Evolutionary conservation across 2,113 vertebrate species (phyloP).

Genomic region (Eupsittula cactorum): DNA sequence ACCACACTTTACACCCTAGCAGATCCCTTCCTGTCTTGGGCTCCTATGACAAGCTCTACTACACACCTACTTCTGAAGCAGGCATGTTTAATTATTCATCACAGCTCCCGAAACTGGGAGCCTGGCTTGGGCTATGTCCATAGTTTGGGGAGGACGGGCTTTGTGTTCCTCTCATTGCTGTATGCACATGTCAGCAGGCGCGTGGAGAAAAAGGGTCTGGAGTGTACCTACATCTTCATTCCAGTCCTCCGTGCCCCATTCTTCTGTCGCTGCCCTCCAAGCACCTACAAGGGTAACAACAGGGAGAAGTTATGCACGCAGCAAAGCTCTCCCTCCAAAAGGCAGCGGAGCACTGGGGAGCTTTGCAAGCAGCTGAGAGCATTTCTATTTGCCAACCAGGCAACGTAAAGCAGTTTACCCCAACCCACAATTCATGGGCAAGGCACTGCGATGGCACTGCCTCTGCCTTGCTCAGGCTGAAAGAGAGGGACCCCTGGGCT

Average conservation of each 20-base stretch:
- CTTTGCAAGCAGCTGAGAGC: conserved; percentile 30
- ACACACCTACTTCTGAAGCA: not conserved
- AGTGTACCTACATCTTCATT: conserved; percentile 93
- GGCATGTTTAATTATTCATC: not conserved
- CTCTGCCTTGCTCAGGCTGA: not conserved
- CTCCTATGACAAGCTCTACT: not conserved
- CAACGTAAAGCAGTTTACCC: not conserved
- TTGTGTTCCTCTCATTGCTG: not conserved
- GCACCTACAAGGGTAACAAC: conserved; percentile 79
- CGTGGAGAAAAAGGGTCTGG: not conserved
- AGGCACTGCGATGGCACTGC: rapidly evolving
- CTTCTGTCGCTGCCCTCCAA: conserved; percentile 91
- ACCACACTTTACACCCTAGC: not conserved
- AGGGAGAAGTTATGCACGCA: not conserved
- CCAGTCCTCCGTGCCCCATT: conserved; percentile 99
- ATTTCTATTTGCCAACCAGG: not conserved
- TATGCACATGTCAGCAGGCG: not conserved
- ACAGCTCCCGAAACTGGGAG: not conserved
- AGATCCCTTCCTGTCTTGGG: not conserved
- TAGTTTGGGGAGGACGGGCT: not conserved
- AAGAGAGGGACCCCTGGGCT: not conserved
- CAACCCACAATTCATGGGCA: rapidly evolving
- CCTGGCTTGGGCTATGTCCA: not conserved
- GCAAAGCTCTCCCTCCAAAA: not conserved
- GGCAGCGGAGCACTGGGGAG: not conserved